Percentiles rank a stretch among this genome's conserved stretches.
Conservation (phyloP, 2,888 invertebrate genomes). For the Penaeus monodon region DNA sequence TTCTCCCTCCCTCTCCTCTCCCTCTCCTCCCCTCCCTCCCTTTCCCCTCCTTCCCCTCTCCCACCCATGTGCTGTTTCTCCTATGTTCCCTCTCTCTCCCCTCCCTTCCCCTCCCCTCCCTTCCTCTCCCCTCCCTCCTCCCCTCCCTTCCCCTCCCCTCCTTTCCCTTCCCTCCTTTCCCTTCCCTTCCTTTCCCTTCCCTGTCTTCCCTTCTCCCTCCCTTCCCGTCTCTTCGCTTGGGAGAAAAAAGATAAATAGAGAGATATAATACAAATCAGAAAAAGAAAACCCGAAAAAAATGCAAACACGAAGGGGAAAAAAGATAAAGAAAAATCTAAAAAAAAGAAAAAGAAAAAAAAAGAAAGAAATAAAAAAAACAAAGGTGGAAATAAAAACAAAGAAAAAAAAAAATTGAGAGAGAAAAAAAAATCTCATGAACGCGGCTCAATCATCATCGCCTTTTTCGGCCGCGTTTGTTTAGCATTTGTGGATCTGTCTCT, state of each 20-base stretch:
- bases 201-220: not conserved
- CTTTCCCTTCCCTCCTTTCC: not conserved
- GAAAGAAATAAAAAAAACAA: too few relatives aligned
- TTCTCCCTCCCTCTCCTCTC: not conserved
- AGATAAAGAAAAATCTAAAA: not conserved
- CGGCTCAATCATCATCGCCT: too few relatives aligned
- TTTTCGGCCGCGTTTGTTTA: too few relatives aligned
- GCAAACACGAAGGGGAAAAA: too few relatives aligned
- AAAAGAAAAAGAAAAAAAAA: too few relatives aligned
- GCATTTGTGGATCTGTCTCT: too few relatives aligned
- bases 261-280: too few relatives aligned
- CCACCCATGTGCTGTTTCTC: not conserved
- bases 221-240: not conserved
- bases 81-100: not conserved
- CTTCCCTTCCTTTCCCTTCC: slow-evolving; percentile 7
- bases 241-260: not conserved
- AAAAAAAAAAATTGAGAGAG: too few relatives aligned
- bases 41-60: not conserved
- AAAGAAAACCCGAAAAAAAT: too few relatives aligned
- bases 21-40: not conserved
- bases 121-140: not conserved
- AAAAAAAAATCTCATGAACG: too few relatives aligned
- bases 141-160: not conserved
- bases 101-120: too few relatives aligned
- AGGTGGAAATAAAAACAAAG: too few relatives aligned